phyloP scores from a whole-genome alignment of 2,888 invertebrate species.

The Eupsilia transversa region DNA sequence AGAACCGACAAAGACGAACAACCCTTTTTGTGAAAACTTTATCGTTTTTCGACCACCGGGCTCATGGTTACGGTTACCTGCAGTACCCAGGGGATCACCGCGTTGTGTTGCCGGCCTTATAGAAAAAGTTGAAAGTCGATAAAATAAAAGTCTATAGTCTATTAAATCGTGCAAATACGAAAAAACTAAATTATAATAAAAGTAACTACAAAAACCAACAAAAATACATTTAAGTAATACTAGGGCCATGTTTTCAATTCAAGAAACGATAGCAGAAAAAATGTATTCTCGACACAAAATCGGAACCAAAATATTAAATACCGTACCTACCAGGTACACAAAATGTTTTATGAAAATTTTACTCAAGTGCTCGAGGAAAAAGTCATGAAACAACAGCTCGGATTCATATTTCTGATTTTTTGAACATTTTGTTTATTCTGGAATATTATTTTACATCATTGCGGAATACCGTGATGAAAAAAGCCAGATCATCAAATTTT shows the following conservation, averaged over 20 bases:
- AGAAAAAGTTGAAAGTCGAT: slow-evolving; percentile 8
- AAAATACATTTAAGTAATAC: neutral
- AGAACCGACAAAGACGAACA: neutral
- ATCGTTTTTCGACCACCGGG: neutral
- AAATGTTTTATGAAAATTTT: neutral
- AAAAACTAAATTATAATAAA: neutral
- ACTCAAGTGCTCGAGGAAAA: neutral
- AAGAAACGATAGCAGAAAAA: neutral
- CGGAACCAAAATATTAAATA: slow-evolving; percentile 4
- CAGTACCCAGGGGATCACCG: neutral
- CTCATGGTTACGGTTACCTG: neutral
- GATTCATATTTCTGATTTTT: neutral
- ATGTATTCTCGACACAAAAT: neutral
- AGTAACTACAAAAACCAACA: neutral
- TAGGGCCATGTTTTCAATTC: neutral
- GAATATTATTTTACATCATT: neutral
- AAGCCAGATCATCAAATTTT: neutral
- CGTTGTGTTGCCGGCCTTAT: neutral
- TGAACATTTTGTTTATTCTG: neutral
- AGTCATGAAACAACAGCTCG: neutral
- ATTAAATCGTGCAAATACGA: neutral
- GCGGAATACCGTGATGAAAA: neutral
- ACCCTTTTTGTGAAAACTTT: slow-evolving; percentile 1
- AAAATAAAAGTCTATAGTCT: no score
- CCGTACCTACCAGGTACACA: neutral